Conservation (phyloP, 2,797 vertebrate species). For the Salarias fasciatus region DNA sequence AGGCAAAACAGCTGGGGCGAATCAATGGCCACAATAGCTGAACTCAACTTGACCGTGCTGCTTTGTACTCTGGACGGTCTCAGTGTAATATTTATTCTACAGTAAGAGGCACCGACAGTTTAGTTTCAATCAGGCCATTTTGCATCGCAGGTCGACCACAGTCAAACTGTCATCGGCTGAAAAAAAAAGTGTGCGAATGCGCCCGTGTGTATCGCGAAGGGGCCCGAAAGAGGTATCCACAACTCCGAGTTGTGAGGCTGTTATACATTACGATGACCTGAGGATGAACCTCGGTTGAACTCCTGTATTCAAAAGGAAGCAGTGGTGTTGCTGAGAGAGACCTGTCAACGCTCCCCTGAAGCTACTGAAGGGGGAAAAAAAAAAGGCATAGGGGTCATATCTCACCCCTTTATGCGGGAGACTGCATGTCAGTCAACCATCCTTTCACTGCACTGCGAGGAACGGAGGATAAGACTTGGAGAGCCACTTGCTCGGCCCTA, state of each 20-base stretch:
- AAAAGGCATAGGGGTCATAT: constrained; percentile 45
- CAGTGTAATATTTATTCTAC: constrained; percentile 11
- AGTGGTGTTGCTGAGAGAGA: constrained; percentile 42
- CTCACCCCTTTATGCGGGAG: constrained; percentile 58
- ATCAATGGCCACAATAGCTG: constrained; percentile 51
- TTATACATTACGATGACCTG: constrained; percentile 47
- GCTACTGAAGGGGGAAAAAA: constrained; percentile 37
- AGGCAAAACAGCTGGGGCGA: constrained; percentile 48
- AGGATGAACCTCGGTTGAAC: constrained; percentile 65
- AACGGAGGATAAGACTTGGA: constrained; percentile 10
- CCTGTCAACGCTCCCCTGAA: constrained; percentile 64
- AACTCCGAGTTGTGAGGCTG: constrained; percentile 28
- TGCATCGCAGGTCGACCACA: constrained; percentile 17
- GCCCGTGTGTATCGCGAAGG: background rate
- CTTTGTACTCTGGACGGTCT: constrained; percentile 12
- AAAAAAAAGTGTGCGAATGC: constrained; percentile 38
- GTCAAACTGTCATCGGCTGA: constrained; percentile 10
- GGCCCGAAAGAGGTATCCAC: constrained; percentile 32
- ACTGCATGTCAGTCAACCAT: constrained; percentile 22
- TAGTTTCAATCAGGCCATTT: constrained; percentile 8
- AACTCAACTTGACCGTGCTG: constrained; percentile 31
- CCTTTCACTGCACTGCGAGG: constrained; percentile 27
- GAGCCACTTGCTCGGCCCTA: constrained; percentile 5
- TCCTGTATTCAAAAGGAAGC: constrained; percentile 37
- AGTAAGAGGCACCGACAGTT: background rate